Evolutionary conservation across 2,113 vertebrate species (phyloP).

Genomic region (Salvelinus namaycush): DNA sequence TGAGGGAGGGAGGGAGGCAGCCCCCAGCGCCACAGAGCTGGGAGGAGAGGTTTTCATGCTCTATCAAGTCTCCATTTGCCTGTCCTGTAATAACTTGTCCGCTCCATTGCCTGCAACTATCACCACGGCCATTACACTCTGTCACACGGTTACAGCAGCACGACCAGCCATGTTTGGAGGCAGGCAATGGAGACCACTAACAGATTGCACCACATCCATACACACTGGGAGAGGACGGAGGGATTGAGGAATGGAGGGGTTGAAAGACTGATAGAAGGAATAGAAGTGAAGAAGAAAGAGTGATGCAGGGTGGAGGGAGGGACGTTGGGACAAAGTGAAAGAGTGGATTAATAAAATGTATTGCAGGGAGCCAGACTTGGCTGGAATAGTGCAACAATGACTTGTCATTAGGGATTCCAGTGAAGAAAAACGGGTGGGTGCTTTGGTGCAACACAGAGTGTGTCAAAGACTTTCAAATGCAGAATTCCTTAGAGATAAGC

Average conservation of each 20-base stretch:
- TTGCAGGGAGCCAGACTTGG: too few species aligned
- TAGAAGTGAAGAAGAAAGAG: conserved; percentile 4
- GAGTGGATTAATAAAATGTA: neutral
- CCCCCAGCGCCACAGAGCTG: neutral
- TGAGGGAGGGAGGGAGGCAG: neutral
- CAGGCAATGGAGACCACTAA: neutral
- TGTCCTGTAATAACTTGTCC: conserved; percentile 70
- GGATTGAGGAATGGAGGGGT: neutral
- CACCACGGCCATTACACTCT: conserved; percentile 57
- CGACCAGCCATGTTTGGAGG: conserved; percentile 22
- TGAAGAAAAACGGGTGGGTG: conserved; percentile 28
- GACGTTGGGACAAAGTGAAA: neutral
- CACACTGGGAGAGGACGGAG: neutral
- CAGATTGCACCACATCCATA: neutral
- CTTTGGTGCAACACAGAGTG: conserved; percentile 59
- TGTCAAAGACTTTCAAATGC: conserved; percentile 57
- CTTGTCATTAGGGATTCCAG: neutral
- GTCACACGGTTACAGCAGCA: conserved; percentile 40
- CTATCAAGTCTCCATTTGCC: conserved; percentile 66
- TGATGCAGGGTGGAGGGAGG: neutral
- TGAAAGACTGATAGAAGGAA: neutral
- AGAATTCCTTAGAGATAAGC: conserved; percentile 18
- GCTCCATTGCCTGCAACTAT: conserved; percentile 67
- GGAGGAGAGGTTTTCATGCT: conserved; percentile 55
- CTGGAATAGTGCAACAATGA: too few species aligned